Evolutionary conservation across 1,140 invertebrate species (phyloP), one percentile per base, ranked within the genome.

Genomic region (Pomacea maculata): DNA sequence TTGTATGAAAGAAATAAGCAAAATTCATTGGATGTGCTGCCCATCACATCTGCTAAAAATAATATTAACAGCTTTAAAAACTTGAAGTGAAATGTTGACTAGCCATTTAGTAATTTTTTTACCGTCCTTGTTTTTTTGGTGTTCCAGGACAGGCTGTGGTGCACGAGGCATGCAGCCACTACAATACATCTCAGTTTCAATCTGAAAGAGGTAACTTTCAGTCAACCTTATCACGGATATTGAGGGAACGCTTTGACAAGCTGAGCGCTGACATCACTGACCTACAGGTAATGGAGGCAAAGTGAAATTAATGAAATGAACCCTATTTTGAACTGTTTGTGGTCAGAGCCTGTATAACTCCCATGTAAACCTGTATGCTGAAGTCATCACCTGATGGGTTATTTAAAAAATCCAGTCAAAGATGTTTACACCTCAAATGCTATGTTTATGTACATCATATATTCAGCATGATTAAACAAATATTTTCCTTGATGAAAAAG

Each of bases 161-260:
- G 19, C 88, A 90, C 72, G 89, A 90, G 65, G 81, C 88, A 0
- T 90, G 89, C 80, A 90, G 88, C 72, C 81, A 87, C 29, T 90
- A 88, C 80, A 87, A 87, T 75, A 90, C 89, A 0, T 82, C 86
- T 11, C 87, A 89, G 83, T 88, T 90, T 76, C 88, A 89, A 78
- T 79, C 86, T 67, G 84, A 87, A 79, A 54, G 89, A 72, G 87
- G 84, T 14, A 82, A 80, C 7, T 90, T 90, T 80, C 88, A 89
- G 82, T 83, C 87, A 34, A 80, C 61, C 45, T 76, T 90, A 15
- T 61, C 83, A 52, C 63, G 83, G 8, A 83, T 82, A 61, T 83
- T 89, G 54, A 75, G 68, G 29, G 79, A 82, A 12, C 84, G 88
- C 70, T 90, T 86, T 65, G 80, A 83, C 15, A 72, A 79, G 9